Base-by-base conservation (phyloP, 2,113 vertebrate species). In the Peromyscus californicus region DNA sequence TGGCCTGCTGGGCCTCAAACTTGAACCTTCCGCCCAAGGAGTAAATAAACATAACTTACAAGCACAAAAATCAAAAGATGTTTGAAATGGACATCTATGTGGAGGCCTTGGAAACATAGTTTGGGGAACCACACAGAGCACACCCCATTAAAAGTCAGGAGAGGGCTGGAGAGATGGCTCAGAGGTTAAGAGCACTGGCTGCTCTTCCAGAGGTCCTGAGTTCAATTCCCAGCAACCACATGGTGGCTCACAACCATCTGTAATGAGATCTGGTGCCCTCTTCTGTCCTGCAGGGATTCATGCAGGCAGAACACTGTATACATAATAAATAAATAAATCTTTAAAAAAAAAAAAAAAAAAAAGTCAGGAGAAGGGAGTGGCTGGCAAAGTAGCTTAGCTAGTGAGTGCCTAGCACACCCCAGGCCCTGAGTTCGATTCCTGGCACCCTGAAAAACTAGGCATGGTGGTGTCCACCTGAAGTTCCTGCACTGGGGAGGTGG, bases 41-140 rank as follows among this genome's bases (percentile, higher is more conserved):
- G 12, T 61, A 79, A 75, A 87, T 48, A 61, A 88, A 84, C 33
- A 1, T 31, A 48, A 63, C 67, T 89, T 92, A 59, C 70, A 92
- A 74, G 22, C 61, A 79, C 45, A 90, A n/a, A 85, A 92, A 57
- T 59, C 22, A 95, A 85, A 96, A 85, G 65, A 83, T 82, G 79
- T 90, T 94, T 94, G 26, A 85, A 74, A 33, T 75, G 42, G 65
- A 70, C 96, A 65, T 70, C 45, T 36, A 57, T 89, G 26, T 70
- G 72, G 61, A 54, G 6, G 15, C 63, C 42, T 63, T 74, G 7
- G 54, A 84, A 89, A n/a, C 17, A 17, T 67, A 59, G 31, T 79
- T 79, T 94, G 33, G 54, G 45, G 67, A 33, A 70, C 78, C 69
- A 83, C 36, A 57, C 42, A 76, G 78, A 85, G 31, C n/a, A 31